A percentile compares a stretch with the other conserved stretches of the same genome.
These are phyloP conservation scores for Solen grandis DNA, from an alignment of 1,140 invertebrate genomes.

Conservation along the genomic window DNA sequence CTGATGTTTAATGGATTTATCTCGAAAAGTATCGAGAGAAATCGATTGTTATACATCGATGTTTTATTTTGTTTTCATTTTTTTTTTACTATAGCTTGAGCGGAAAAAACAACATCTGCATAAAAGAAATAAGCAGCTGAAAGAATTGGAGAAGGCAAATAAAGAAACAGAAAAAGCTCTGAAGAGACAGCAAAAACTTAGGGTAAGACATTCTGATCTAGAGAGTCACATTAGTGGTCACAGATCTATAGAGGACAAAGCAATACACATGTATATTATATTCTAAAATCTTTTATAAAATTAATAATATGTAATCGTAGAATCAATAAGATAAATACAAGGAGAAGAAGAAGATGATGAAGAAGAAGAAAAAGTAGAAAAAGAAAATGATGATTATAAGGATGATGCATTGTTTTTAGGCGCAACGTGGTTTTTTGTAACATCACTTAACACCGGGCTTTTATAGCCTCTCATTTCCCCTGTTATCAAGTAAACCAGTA, in stretches of 20 bases:
- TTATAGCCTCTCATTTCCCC: too few species aligned
- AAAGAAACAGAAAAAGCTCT: conserved; percentile 27
- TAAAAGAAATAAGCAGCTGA: conserved; percentile 5
- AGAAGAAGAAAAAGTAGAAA: not conserved
- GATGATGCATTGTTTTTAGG: too few species aligned
- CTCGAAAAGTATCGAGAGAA: not conserved
- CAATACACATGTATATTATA: not conserved
- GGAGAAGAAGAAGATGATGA: not conserved
- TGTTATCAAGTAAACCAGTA: too few species aligned
- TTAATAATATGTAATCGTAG: not conserved
- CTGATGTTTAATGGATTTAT: not conserved
- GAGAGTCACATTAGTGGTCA: too few species aligned
- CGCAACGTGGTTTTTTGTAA: too few species aligned
- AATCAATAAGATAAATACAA: not conserved
- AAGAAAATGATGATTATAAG: not conserved
- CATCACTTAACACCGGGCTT: too few species aligned
- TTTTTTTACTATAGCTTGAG: conserved; percentile 22
- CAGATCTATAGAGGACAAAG: not conserved
- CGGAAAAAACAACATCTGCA: conserved; percentile 38
- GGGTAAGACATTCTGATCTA: conserved; percentile 16
- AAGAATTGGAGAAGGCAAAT: conserved; percentile 24
- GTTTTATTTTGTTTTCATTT: not conserved
- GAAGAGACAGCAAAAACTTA: conserved; percentile 21
- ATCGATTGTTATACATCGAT: not conserved
- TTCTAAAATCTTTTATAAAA: not conserved